phyloP scores from a whole-genome alignment of 2,113 vertebrate species.

The Cottus gobio region DNA sequence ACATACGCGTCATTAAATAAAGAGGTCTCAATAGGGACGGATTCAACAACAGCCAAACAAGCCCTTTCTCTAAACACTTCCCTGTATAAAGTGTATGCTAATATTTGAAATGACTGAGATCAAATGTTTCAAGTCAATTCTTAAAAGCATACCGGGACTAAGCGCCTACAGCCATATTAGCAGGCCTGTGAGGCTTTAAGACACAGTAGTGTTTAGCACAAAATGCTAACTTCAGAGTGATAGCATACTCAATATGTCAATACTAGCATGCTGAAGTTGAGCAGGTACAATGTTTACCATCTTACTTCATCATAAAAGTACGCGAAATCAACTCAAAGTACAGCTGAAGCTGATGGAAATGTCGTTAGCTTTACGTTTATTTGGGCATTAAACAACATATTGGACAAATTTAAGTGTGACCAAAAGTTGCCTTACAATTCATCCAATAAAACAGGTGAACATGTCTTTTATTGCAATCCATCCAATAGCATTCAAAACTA shows the following conservation, averaged over 20 bases:
- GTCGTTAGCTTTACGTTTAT: not conserved
- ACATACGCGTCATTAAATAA: constrained; percentile 34
- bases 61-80: not conserved
- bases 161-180: not conserved
- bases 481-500: not conserved
- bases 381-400: not conserved
- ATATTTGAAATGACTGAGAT: constrained; percentile 17
- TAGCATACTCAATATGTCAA: not conserved
- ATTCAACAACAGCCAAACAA: constrained; percentile 8
- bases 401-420: not conserved
- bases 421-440: not conserved
- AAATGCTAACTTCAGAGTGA: not conserved
- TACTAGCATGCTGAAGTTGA: not conserved
- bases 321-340: not conserved
- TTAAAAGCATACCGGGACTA: not conserved
- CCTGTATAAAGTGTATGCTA: not conserved
- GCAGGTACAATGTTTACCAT: not conserved
- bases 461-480: not conserved
- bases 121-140: too few relatives aligned
- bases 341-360: not conserved
- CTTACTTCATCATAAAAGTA: not conserved
- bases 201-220: not conserved
- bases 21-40: not conserved
- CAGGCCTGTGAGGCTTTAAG: not conserved
- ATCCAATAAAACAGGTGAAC: not conserved